Percentiles rank a stretch among this genome's conserved stretches.
These are phyloP conservation scores for Megaleporinus macrocephalus DNA, from an alignment of 2,113 vertebrate species.

Conservation along the genomic window DNA sequence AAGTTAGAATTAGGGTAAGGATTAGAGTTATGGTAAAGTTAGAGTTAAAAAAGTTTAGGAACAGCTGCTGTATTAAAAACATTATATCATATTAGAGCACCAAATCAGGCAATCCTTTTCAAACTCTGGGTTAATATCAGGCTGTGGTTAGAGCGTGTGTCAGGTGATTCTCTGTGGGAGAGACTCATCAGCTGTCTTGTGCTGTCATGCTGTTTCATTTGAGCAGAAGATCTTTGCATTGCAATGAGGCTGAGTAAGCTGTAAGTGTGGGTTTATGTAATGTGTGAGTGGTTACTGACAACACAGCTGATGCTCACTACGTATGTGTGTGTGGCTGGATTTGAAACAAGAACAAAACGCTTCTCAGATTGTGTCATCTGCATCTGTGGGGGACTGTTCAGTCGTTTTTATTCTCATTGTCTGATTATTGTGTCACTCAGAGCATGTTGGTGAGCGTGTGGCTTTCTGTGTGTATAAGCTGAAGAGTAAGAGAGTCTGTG, in stretches of 20 bases:
- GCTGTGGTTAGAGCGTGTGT: no score
- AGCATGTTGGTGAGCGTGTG: not conserved
- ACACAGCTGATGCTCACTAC: slow-evolving; percentile 5
- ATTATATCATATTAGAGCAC: no score
- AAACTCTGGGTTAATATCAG: no score
- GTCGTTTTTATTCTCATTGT: slow-evolving; percentile 13
- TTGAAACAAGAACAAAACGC: not conserved
- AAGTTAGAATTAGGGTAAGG: no score
- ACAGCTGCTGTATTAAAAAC: no score
- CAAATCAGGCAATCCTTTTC: no score
- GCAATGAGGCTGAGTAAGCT: slow-evolving; percentile 25
- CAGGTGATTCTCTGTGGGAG: not conserved
- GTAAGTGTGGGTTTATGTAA: slow-evolving; percentile 26
- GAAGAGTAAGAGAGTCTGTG: not conserved
- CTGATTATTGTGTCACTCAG: slow-evolving; percentile 1
- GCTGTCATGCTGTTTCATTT: not conserved
- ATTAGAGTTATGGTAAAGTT: no score
- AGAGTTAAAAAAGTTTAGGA: no score
- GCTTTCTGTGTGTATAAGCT: not conserved
- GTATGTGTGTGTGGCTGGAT: not conserved
- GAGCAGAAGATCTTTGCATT: not conserved
- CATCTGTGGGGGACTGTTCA: not conserved
- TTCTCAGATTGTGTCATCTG: slow-evolving; percentile 2
- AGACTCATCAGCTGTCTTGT: not conserved
- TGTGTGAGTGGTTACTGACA: slow-evolving; percentile 20